These are phyloP conservation scores for Netelia inedita DNA, from an alignment of 2,888 invertebrate species.

Conservation along the genomic window DNA sequence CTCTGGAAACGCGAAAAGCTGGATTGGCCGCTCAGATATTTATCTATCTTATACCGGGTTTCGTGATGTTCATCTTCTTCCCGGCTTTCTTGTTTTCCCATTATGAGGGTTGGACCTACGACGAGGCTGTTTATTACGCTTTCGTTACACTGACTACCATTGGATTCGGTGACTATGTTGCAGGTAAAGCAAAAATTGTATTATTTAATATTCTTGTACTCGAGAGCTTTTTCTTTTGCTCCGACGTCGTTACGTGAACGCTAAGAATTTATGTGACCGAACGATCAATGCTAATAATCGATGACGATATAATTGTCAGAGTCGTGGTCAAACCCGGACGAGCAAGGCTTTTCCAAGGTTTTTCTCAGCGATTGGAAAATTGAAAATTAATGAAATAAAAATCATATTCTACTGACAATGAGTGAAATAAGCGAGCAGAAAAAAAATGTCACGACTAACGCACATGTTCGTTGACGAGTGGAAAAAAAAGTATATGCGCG, in stretches of 20 bases:
- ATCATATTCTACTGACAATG: not conserved
- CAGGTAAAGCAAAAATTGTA: constrained; percentile 87
- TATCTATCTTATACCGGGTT: constrained; percentile 95
- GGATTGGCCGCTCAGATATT: constrained; percentile 92
- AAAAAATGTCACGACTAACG: not conserved
- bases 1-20: constrained; percentile 86
- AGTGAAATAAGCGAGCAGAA: not conserved
- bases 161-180: constrained; percentile 97
- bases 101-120: constrained; percentile 95
- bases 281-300: not conserved
- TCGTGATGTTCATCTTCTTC: constrained; percentile 94
- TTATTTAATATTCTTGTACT: not conserved
- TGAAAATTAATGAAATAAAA: not conserved
- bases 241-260: not conserved
- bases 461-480: not conserved
- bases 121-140: constrained; percentile 94
- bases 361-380: not conserved
- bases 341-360: not conserved
- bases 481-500: not conserved
- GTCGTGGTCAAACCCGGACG: not conserved
- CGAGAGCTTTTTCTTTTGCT: not conserved
- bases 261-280: constrained; percentile 14
- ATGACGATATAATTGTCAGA: not conserved
- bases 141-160: constrained; percentile 95
- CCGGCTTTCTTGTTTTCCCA: constrained; percentile 94